phyloP scores from a whole-genome alignment of 2,888 invertebrate genomes.

The Arge pagana region DNA sequence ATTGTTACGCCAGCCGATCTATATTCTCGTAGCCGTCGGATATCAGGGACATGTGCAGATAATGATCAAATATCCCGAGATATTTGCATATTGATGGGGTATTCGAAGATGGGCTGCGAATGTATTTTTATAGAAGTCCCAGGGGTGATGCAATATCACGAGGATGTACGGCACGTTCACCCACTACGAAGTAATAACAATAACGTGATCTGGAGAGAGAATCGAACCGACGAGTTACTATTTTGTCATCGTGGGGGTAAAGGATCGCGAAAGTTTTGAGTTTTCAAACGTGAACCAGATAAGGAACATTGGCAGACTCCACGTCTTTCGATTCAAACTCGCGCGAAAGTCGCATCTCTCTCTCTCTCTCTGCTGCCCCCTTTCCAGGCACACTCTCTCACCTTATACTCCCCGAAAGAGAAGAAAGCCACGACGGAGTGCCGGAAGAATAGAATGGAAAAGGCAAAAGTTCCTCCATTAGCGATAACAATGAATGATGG shows the following conservation, averaged over 20 bases:
- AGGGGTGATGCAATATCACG: no score
- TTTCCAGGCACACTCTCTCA: conserved; percentile 23
- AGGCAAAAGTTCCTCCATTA: conserved; percentile 54
- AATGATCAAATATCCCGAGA: no score
- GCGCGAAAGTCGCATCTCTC: conserved; percentile 40
- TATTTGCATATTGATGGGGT: no score
- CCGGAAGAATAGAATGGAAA: conserved; percentile 29
- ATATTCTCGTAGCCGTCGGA: no score
- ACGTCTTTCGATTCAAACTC: conserved; percentile 40
- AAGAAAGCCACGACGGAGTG: conserved; percentile 38
- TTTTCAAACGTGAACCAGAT: conserved; percentile 45
- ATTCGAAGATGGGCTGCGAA: no score
- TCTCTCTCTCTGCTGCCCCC: conserved; percentile 28
- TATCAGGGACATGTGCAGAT: no score
- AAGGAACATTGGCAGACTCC: conserved; percentile 35
- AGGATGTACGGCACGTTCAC: no score
- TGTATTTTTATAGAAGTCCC: no score
- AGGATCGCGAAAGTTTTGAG: conserved; percentile 34
- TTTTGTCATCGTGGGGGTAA: no score
- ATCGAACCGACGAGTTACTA: neutral
- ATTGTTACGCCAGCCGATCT: no score
- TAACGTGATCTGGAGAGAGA: neutral
- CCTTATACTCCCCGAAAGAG: conserved; percentile 33
- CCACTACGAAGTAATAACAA: no score
- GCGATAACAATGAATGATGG: conserved; percentile 54